Percentiles rank a stretch among this genome's conserved stretches.
phyloP scores from a whole-genome alignment of 2,888 invertebrate species.

The Scaptodrosophila latifasciaeformis region DNA sequence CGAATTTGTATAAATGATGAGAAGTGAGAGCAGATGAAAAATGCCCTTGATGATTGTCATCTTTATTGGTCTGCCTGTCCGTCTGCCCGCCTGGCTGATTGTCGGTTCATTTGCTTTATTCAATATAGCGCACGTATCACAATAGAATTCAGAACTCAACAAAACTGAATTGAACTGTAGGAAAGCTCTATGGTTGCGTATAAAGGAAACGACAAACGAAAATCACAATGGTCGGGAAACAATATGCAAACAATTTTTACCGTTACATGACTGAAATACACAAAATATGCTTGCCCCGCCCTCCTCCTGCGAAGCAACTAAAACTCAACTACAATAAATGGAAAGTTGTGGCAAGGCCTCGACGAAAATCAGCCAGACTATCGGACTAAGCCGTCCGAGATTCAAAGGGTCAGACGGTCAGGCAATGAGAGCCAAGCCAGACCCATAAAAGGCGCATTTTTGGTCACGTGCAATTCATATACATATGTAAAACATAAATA shows the following conservation, averaged over 20 bases:
- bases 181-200: neutral
- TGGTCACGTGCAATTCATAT: conserved; percentile 56
- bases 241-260: conserved; percentile 70
- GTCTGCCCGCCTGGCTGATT: neutral
- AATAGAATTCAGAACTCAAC: too few relatives aligned
- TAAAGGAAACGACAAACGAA: neutral
- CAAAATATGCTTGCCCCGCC: conserved; percentile 27
- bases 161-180: conserved; percentile 3
- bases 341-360: conserved; percentile 3
- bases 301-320: neutral
- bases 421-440: too few relatives aligned
- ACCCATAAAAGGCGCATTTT: conserved; percentile 40
- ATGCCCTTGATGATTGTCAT: too few relatives aligned
- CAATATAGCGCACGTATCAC: conserved; percentile 59
- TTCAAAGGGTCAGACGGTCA: too few relatives aligned
- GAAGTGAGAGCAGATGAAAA: too few relatives aligned
- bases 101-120: conserved; percentile 65
- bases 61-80: too few relatives aligned
- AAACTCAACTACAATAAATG: neutral
- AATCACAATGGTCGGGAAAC: conserved; percentile 53
- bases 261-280: conserved; percentile 66
- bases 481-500: too few relatives aligned
- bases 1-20: too few relatives aligned
- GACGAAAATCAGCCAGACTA: conserved; percentile 18
- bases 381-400: neutral